A percentile compares a stretch with the other conserved stretches of the same genome.
phyloP scores from a whole-genome alignment of 2,888 invertebrate genomes.

The Eupithecia subfuscata region DNA sequence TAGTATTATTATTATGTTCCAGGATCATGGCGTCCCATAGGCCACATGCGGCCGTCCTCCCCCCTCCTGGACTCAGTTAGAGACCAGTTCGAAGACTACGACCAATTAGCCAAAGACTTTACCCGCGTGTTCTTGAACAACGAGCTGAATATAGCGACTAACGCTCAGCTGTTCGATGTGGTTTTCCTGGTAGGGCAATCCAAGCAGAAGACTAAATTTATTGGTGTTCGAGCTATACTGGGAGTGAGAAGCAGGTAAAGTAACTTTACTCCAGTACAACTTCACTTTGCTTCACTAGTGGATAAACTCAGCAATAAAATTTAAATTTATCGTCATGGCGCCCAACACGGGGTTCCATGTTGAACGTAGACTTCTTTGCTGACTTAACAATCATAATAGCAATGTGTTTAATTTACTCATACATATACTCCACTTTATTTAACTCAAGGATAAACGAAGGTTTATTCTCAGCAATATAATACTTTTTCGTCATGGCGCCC shows the following conservation, averaged over 20 bases:
- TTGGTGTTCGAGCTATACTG: constrained; percentile 95
- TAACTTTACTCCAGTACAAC: not conserved
- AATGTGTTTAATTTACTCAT: not conserved
- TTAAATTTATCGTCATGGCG: not conserved
- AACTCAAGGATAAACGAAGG: not conserved
- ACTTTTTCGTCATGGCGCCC: not conserved
- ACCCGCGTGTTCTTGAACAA: constrained; percentile 94
- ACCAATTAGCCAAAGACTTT: constrained; percentile 96
- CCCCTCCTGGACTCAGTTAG: constrained; percentile 95
- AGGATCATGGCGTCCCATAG: constrained; percentile 97
- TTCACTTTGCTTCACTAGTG: not conserved
- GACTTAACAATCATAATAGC: not conserved
- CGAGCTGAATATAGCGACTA: constrained; percentile 90
- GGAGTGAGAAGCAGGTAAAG: constrained; percentile 93
- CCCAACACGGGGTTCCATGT: not conserved
- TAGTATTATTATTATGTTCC: constrained; percentile 20
- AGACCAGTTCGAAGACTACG: constrained; percentile 97
- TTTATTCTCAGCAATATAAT: not conserved
- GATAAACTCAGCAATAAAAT: not conserved
- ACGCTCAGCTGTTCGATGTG: constrained; percentile 94
- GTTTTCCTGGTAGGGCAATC: constrained; percentile 96
- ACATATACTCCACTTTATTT: not conserved
- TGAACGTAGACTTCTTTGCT: not conserved
- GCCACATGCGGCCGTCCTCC: constrained; percentile 96
- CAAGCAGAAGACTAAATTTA: constrained; percentile 95